Percentiles rank a stretch among this genome's conserved stretches.
Evolutionary conservation across 2,797 vertebrate genomes (phyloP).

Genomic region (Hemibagrus guttatus): DNA sequence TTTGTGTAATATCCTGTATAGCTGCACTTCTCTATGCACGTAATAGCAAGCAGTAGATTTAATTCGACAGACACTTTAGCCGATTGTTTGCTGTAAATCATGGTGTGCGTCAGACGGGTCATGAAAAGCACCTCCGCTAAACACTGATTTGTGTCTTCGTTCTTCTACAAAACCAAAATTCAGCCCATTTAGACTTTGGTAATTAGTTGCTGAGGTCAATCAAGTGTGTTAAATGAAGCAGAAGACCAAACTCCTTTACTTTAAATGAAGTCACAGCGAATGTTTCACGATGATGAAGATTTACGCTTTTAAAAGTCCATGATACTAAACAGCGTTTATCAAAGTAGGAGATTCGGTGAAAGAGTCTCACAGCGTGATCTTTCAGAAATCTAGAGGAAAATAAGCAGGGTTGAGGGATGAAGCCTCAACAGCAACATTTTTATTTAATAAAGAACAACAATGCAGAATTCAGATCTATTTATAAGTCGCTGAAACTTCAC

Average conservation of each 20-base stretch:
- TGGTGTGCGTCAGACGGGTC: background rate
- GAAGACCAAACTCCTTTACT: background rate
- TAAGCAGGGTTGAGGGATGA: background rate
- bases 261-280: background rate
- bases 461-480: background rate
- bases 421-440: background rate
- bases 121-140: background rate
- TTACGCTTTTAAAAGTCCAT: background rate
- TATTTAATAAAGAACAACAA: background rate
- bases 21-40: background rate
- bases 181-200: background rate
- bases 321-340: background rate
- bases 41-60: background rate
- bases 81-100: slow-evolving; percentile 3
- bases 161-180: background rate
- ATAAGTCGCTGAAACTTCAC: background rate
- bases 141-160: background rate
- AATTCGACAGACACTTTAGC: slow-evolving; percentile 11
- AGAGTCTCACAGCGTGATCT: background rate
- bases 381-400: background rate
- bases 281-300: background rate
- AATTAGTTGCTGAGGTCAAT: background rate
- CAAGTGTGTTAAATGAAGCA: background rate
- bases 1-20: background rate
- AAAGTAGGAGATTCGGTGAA: background rate